Percentiles rank a stretch among this genome's conserved stretches.
Evolutionary conservation across 2,113 vertebrate species (phyloP).

Genomic region (Clarias batrachus): DNA sequence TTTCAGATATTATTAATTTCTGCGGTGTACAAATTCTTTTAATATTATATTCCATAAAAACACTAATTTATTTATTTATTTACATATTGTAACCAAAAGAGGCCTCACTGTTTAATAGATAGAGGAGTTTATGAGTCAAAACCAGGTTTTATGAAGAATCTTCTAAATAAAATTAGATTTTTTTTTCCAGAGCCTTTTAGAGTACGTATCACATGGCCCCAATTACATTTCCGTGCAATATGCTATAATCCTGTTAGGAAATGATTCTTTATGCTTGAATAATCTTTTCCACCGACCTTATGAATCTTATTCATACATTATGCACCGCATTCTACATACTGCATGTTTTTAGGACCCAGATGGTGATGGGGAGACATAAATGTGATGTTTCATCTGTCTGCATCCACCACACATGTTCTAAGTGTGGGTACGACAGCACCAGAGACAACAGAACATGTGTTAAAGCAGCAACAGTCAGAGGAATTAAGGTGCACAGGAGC

Average conservation of each 20-base stretch:
- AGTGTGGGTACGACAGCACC: slow-evolving; percentile 52
- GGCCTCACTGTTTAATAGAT: not conserved
- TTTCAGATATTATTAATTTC: not conserved
- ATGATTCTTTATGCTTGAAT: not conserved
- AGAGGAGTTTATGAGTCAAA: not conserved
- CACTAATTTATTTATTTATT: not conserved
- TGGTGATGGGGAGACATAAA: slow-evolving; percentile 50
- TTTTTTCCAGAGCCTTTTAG: not conserved
- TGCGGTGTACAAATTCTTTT: not conserved
- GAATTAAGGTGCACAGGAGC: slow-evolving; percentile 67
- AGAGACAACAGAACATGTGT: slow-evolving; percentile 70
- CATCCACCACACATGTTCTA: slow-evolving; percentile 62
- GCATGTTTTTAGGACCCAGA: slow-evolving; percentile 50
- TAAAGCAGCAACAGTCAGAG: slow-evolving; percentile 63
- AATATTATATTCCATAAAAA: not conserved
- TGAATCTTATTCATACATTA: not conserved
- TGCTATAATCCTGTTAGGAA: not conserved
- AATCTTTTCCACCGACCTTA: not conserved
- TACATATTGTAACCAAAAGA: not conserved
- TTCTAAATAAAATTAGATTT: not conserved
- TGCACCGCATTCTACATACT: not conserved
- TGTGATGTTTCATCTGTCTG: slow-evolving; percentile 69
- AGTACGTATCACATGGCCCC: not conserved
- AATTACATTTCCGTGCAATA: not conserved
- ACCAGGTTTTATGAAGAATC: not conserved